Evolutionary conservation across 2,797 vertebrate species (phyloP).

Genomic region (Pampus argenteus): DNA sequence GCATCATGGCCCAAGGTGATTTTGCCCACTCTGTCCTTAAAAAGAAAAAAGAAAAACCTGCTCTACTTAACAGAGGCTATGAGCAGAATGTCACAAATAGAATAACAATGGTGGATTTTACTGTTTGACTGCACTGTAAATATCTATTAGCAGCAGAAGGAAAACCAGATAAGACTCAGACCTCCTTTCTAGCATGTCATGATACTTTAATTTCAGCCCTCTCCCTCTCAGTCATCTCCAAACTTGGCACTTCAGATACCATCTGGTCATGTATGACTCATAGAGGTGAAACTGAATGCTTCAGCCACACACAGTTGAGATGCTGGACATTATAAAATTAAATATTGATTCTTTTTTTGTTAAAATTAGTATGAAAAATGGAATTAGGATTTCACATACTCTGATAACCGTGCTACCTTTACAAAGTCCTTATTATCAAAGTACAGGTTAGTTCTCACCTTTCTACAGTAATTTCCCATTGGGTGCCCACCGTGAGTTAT

Average conservation of each 20-base stretch:
- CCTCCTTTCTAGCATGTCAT: conserved; percentile 3
- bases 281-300: conserved; percentile 26
- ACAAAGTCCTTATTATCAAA: conserved; percentile 42
- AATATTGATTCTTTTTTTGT: conserved; percentile 45
- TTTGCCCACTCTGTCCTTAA: conserved; percentile 45
- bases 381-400: conserved; percentile 7
- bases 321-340: conserved; percentile 26
- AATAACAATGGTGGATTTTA: conserved; percentile 30
- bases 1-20: conserved; percentile 68
- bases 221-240: conserved; percentile 7
- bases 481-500: conserved; percentile 49
- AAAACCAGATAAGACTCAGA: not conserved
- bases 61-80: conserved; percentile 20
- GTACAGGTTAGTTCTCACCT: conserved; percentile 41
- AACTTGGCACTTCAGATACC: conserved; percentile 18
- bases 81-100: conserved; percentile 43
- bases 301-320: conserved; percentile 1
- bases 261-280: conserved; percentile 10
- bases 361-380: conserved; percentile 17
- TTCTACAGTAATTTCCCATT: conserved; percentile 36
- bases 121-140: conserved; percentile 1
- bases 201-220: conserved; percentile 24
- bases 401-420: conserved; percentile 2
- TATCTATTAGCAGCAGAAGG: conserved; percentile 26
- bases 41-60: no score